Evolutionary conservation across 2,888 invertebrate genomes (phyloP).

Genomic region (Falcaria lacertinaria): DNA sequence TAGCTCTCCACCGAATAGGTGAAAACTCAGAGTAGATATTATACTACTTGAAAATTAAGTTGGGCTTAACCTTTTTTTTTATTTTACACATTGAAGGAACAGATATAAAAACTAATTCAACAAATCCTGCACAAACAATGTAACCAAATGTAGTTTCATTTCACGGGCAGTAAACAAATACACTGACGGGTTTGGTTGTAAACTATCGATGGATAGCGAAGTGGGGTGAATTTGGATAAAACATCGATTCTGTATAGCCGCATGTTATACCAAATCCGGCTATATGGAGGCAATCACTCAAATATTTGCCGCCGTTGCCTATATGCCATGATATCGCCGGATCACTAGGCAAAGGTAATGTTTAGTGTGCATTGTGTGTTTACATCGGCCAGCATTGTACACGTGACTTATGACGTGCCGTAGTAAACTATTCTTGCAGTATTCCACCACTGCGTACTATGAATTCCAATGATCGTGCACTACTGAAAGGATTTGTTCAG

Average conservation of each 20-base stretch:
- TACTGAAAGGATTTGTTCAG: background rate
- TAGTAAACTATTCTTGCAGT: background rate
- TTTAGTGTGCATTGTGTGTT: conserved; percentile 24
- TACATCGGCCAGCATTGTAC: background rate
- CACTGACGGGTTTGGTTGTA: conserved; percentile 11
- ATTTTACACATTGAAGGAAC: too few species aligned
- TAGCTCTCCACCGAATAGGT: too few species aligned
- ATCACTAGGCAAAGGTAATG: conserved; percentile 47
- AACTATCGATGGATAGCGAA: background rate
- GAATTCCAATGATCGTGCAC: background rate
- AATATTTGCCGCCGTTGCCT: conserved; percentile 48
- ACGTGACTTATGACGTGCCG: background rate
- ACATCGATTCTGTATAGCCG: background rate
- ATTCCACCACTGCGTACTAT: background rate
- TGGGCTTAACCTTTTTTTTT: too few species aligned
- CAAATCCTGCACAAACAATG: conserved; percentile 1
- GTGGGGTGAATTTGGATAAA: background rate
- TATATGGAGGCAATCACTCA: conserved; percentile 50
- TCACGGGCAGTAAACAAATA: conserved; percentile 13
- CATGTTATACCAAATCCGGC: conserved; percentile 17
- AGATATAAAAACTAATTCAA: too few species aligned
- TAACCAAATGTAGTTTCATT: conserved; percentile 8
- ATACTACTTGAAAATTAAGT: too few species aligned
- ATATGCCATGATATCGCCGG: conserved; percentile 29
- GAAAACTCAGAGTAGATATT: too few species aligned